phyloP scores from a whole-genome alignment of 1,140 invertebrate species.

The Schlechtendalia chinensis region DNA sequence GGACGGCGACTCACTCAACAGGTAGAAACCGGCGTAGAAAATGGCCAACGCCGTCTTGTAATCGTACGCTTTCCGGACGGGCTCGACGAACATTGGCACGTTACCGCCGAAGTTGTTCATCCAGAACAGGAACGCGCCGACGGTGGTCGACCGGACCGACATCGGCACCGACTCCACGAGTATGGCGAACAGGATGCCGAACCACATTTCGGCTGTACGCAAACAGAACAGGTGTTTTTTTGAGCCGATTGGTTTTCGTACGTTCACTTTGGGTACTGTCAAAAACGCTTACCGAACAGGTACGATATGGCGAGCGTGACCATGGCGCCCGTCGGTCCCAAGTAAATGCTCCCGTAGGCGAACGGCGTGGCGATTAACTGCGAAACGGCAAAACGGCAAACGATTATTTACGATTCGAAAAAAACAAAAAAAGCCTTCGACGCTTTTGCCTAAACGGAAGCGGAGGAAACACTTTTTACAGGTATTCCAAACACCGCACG shows the following conservation, averaged over 20 bases:
- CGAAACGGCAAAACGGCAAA: constrained; percentile 52
- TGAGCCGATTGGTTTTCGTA: too few species aligned
- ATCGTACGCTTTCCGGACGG: constrained; percentile 74
- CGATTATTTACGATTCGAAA: too few species aligned
- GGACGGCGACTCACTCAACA: constrained; percentile 80
- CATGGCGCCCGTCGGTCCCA: constrained; percentile 79
- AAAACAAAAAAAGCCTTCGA: too few species aligned
- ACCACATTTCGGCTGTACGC: constrained; percentile 83
- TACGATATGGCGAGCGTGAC: constrained; percentile 80
- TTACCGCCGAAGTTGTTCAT: constrained; percentile 95
- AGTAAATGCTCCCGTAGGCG: constrained; percentile 83
- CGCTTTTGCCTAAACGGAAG: too few species aligned
- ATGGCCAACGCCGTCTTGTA: constrained; percentile 80
- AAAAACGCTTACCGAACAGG: constrained; percentile 68
- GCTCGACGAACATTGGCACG: constrained; percentile 81
- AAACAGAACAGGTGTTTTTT: constrained; percentile 10
- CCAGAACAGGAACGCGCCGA: constrained; percentile 82
- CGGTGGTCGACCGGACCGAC: constrained; percentile 74
- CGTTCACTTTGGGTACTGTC: too few species aligned
- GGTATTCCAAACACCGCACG: too few species aligned
- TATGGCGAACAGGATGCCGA: constrained; percentile 85
- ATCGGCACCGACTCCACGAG: constrained; percentile 83
- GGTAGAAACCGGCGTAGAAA: constrained; percentile 81
- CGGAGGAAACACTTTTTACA: too few species aligned
- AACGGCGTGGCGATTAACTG: constrained; percentile 84